Conservation (phyloP, 2,888 invertebrate species). For the Sphaerophoria taeniata region DNA sequence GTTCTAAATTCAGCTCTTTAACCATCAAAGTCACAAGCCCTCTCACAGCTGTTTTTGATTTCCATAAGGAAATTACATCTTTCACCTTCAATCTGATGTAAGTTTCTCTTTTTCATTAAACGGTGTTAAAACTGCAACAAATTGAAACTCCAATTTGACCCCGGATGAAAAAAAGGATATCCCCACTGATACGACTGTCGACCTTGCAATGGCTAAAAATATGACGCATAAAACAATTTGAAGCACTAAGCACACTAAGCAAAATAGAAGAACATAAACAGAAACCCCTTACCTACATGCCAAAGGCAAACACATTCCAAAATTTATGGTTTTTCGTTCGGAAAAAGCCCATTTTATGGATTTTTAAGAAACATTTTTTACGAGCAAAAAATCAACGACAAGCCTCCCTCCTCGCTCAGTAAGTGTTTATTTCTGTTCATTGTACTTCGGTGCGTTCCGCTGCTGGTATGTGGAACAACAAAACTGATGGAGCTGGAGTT, state of each 20-base stretch:
- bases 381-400: constrained; percentile 66
- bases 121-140: no score
- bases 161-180: no score
- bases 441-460: constrained; percentile 2
- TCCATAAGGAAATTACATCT: background rate
- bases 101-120: background rate
- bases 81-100: background rate
- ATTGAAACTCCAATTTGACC: no score
- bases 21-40: background rate
- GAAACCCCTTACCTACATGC: no score
- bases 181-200: no score
- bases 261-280: no score
- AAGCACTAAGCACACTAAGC: no score
- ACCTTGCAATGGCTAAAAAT: no score
- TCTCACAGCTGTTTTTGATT: no score
- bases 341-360: constrained; percentile 61
- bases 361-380: constrained; percentile 71
- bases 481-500: background rate
- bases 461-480: background rate
- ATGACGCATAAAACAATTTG: no score
- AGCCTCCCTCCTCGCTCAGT: no score
- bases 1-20: no score
- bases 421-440: constrained; percentile 60
- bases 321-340: constrained; percentile 57
- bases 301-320: constrained; percentile 3